Percentiles rank a stretch among this genome's conserved stretches.
These are phyloP conservation scores for Drosophila atripex DNA, from an alignment of 2,888 invertebrate species.

Conservation along the genomic window DNA sequence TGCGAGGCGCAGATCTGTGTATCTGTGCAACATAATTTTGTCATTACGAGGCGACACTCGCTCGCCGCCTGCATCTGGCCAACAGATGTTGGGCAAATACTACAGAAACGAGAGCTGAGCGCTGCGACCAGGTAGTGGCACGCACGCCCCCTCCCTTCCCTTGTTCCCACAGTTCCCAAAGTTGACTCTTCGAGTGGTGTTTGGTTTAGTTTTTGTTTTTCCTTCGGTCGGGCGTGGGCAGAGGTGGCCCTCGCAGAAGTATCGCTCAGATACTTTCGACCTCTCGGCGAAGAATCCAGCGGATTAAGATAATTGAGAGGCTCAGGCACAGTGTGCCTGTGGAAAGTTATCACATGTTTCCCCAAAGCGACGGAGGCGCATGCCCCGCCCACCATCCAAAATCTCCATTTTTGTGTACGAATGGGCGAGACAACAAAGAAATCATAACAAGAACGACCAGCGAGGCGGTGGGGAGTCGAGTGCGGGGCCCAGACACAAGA, in stretches of 20 bases:
- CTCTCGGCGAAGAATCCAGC: too few species aligned
- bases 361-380: constrained; percentile 10
- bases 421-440: constrained; percentile 45
- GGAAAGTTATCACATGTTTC: not conserved
- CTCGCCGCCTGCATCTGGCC: constrained; percentile 61
- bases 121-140: constrained; percentile 47
- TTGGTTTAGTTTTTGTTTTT: constrained; percentile 25
- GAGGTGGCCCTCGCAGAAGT: not conserved
- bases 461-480: constrained; percentile 23
- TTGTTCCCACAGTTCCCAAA: too few species aligned
- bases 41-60: constrained; percentile 63
- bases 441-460: constrained; percentile 40
- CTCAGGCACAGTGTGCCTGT: not conserved
- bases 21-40: constrained; percentile 75
- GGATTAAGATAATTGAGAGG: constrained; percentile 1
- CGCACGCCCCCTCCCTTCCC: constrained; percentile 14
- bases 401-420: constrained; percentile 32
- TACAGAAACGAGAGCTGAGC: constrained; percentile 43
- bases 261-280: constrained; percentile 31
- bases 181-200: constrained; percentile 38
- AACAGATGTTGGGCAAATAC: constrained; percentile 73
- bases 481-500: constrained; percentile 23
- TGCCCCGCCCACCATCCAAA: not conserved
- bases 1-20: constrained; percentile 47
- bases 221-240: constrained; percentile 37